Conservation (phyloP, 2,113 vertebrate genomes). For the Raphicerus campestris region DNA sequence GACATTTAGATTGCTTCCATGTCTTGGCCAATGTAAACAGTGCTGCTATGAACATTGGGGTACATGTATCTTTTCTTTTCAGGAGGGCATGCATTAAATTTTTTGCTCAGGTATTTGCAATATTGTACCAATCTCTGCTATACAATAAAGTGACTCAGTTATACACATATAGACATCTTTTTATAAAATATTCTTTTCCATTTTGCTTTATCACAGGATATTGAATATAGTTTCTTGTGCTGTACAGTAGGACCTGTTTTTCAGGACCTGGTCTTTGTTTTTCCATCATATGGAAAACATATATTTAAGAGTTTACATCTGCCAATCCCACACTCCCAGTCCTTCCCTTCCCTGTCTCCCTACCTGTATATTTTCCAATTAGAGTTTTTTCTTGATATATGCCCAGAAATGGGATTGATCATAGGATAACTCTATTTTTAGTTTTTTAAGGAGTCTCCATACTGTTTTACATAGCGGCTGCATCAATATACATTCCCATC, state of each 20-base stretch:
- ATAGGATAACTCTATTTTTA: background rate
- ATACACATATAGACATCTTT: background rate
- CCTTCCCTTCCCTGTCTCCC: background rate
- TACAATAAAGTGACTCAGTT: background rate
- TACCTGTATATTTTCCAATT: background rate
- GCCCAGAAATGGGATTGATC: background rate
- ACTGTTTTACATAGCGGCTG: background rate
- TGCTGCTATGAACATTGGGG: background rate
- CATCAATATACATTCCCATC: background rate
- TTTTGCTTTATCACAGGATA: background rate
- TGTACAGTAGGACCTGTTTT: background rate
- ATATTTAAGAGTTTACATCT: background rate
- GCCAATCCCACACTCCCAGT: background rate
- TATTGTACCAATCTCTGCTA: background rate
- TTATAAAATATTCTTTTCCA: background rate
- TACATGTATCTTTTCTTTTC: background rate
- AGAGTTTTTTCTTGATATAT: background rate
- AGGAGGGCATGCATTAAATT: background rate
- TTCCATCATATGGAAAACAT: background rate
- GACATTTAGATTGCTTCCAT: background rate
- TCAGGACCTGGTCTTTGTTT: background rate
- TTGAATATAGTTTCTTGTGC: background rate
- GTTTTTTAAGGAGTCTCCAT: background rate
- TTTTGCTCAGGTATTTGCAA: background rate
- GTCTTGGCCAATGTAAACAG: background rate